phyloP scores from a whole-genome alignment of 2,888 invertebrate species.

The Drosophila mulleri region DNA sequence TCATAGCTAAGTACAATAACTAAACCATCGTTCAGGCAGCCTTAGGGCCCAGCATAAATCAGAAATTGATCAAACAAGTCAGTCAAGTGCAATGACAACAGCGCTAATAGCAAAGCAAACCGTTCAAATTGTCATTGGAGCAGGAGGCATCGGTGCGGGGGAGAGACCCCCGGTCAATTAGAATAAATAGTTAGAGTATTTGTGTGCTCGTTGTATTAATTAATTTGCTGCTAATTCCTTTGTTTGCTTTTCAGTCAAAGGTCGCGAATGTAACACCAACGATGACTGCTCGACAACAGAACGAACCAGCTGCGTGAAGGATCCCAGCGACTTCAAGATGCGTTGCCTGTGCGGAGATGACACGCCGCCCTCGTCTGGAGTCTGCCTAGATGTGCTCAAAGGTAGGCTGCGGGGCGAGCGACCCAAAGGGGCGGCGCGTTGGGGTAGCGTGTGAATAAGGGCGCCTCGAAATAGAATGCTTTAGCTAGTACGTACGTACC shows the following conservation, averaged over 20 bases:
- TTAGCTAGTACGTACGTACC: constrained; percentile 38
- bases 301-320: constrained; percentile 89
- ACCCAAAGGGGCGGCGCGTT: neutral
- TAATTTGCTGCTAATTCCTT: constrained; percentile 8
- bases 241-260: constrained; percentile 84
- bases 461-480: constrained; percentile 42
- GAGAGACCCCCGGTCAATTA: constrained; percentile 11
- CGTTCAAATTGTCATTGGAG: constrained; percentile 7
- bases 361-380: constrained; percentile 88
- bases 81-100: constrained; percentile 74
- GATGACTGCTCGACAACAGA: constrained; percentile 88
- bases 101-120: constrained; percentile 33
- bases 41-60: constrained; percentile 51
- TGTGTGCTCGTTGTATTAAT: constrained; percentile 9
- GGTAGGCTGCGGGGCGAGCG: constrained; percentile 84
- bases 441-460: constrained; percentile 13
- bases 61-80: constrained; percentile 76
- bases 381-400: constrained; percentile 88
- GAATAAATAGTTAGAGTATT: neutral
- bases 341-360: constrained; percentile 90
- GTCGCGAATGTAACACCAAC: constrained; percentile 88
- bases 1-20: constrained; percentile 20
- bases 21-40: constrained; percentile 22
- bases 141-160: neutral
- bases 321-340: constrained; percentile 87